Conservation (phyloP, 1,140 invertebrate genomes). For the Rhizoglyphus robini region DNA sequence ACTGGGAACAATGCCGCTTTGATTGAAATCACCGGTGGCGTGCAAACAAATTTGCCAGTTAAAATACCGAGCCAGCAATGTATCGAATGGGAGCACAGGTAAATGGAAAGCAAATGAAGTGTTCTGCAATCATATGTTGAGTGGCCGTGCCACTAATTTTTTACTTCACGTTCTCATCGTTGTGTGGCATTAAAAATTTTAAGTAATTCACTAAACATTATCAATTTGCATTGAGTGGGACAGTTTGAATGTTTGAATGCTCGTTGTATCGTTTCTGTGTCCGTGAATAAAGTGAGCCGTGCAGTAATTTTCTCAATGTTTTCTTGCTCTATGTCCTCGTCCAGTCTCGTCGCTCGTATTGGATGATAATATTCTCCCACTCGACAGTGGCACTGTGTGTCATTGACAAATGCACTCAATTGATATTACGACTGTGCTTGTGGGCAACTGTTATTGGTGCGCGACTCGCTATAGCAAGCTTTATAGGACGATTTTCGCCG, state of each 20-base stretch:
- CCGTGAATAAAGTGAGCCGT: no score
- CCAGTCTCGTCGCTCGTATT: not conserved
- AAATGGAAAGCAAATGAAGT: no score
- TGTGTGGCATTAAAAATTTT: slow-evolving; percentile 5
- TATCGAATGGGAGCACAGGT: no score
- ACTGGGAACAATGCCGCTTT: no score
- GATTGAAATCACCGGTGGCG: no score
- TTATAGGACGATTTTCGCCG: slow-evolving; percentile 7
- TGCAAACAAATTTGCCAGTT: no score
- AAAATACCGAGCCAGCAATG: no score
- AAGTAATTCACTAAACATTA: slow-evolving; percentile 5
- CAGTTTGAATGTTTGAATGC: no score
- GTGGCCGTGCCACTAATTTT: no score
- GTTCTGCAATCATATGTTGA: no score
- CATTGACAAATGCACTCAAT: not conserved
- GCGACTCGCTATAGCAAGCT: not conserved
- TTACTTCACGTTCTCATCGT: slow-evolving; percentile 6
- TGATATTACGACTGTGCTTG: slow-evolving; percentile 1
- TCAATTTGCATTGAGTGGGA: no score
- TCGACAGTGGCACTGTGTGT: not conserved
- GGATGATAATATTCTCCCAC: not conserved
- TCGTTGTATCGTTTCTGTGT: not conserved
- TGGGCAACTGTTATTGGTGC: not conserved
- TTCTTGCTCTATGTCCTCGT: not conserved
- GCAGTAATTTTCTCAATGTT: not conserved